Conservation (phyloP, 2,113 vertebrate genomes). For the Rousettus leschenaultii region DNA sequence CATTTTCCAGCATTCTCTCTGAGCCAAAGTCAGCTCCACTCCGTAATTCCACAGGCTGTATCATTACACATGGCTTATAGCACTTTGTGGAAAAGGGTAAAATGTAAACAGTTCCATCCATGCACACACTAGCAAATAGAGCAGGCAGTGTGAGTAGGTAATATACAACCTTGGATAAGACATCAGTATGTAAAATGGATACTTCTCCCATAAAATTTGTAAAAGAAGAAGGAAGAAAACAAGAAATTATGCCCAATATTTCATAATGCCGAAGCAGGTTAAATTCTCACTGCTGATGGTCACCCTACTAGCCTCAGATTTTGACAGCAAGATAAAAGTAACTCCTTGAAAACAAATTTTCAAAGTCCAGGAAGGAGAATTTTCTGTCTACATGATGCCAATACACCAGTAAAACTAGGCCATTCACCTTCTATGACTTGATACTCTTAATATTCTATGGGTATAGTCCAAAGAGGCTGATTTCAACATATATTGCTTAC, state of each 20-base stretch:
- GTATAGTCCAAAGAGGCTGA: neutral
- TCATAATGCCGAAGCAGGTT: neutral
- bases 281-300: neutral
- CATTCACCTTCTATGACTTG: neutral
- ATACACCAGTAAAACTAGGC: neutral
- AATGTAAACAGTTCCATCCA: slow-evolving; percentile 33
- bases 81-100: neutral
- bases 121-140: slow-evolving; percentile 36
- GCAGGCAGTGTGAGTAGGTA: neutral
- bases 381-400: neutral
- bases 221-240: neutral
- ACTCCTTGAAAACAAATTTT: slow-evolving; percentile 14
- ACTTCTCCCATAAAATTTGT: slow-evolving; percentile 23
- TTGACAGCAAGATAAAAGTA: slow-evolving; percentile 38
- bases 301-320: neutral
- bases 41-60: slow-evolving; percentile 18
- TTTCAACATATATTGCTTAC: neutral
- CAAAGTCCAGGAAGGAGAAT: neutral
- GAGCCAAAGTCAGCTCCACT: slow-evolving; percentile 12
- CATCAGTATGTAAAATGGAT: slow-evolving; percentile 34
- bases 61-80: slow-evolving; percentile 23
- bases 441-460: neutral
- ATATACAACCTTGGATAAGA: slow-evolving; percentile 22
- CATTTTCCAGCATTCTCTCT: slow-evolving; percentile 32
- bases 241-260: neutral